Evolutionary conservation across 92 coral and sea anemone species (phyloP).

Genomic region (Phenganax stokvisi): DNA sequence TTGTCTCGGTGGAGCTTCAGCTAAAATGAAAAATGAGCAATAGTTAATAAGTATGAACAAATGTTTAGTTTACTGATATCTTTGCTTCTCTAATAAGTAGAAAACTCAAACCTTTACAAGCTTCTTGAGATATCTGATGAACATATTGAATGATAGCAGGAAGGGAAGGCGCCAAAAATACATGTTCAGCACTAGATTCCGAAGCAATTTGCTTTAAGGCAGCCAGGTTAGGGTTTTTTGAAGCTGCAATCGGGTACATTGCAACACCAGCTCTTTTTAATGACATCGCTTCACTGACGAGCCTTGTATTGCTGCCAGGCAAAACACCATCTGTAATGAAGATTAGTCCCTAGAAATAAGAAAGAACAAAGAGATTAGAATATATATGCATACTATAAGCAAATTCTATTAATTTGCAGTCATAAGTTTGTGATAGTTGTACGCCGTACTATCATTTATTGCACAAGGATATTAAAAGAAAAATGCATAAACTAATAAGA

Average conservation of each 20-base stretch:
- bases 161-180: slow-evolving; percentile 36
- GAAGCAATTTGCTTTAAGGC: slow-evolving; percentile 30
- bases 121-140: slow-evolving; percentile 38
- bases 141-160: slow-evolving; percentile 40
- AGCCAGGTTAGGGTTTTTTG: slow-evolving; percentile 16
- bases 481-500: background rate
- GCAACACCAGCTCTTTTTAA: slow-evolving; percentile 31
- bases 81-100: background rate
- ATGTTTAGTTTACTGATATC: too few relatives aligned
- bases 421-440: background rate
- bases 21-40: background rate
- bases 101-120: slow-evolving; percentile 28
- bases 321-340: slow-evolving; percentile 29
- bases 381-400: too few relatives aligned
- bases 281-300: slow-evolving; percentile 24
- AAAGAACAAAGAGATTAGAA: background rate
- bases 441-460: background rate
- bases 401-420: too few relatives aligned
- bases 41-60: background rate
- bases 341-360: slow-evolving; percentile 12
- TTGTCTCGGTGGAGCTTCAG: slow-evolving; percentile 34
- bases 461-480: background rate
- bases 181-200: slow-evolving; percentile 34
- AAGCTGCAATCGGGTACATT: slow-evolving; percentile 31
- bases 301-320: background rate